phyloP scores from a whole-genome alignment of 2,113 vertebrate species.

The Melanerpes aurifrons region DNA sequence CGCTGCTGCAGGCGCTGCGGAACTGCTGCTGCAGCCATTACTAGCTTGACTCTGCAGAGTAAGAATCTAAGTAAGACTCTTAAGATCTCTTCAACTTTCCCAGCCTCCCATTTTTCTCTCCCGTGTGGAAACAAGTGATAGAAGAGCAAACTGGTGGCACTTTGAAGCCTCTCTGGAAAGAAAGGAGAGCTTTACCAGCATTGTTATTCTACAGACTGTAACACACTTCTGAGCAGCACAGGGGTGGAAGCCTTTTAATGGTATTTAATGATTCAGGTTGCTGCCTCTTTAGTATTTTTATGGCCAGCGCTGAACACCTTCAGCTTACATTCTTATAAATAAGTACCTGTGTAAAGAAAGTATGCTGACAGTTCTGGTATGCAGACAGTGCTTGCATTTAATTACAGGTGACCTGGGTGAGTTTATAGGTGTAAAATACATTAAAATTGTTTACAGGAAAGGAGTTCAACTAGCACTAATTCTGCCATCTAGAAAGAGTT shows the following conservation, averaged over 20 bases:
- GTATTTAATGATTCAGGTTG: not conserved
- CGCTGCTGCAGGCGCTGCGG: too few species aligned
- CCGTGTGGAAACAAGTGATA: not conserved
- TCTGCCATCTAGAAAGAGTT: conserved; percentile 57
- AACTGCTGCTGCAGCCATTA: too few species aligned
- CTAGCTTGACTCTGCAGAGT: too few species aligned
- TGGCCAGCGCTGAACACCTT: conserved; percentile 36
- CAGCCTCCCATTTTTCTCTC: not conserved
- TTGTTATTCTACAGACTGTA: not conserved
- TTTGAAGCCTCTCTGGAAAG: not conserved
- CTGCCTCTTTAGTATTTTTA: not conserved
- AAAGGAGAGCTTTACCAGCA: not conserved
- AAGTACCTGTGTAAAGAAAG: conserved; percentile 71
- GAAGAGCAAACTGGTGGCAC: not conserved
- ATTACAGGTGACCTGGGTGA: conserved; percentile 59
- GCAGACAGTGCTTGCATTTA: conserved; percentile 74
- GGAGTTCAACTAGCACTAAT: conserved; percentile 50
- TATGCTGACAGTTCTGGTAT: conserved; percentile 32
- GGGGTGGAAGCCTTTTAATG: conserved; percentile 18
- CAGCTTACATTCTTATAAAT: conserved; percentile 67
- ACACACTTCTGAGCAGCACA: not conserved
- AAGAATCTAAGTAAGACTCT: not conserved
- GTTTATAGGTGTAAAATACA: conserved; percentile 68
- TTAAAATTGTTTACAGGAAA: conserved; percentile 53
- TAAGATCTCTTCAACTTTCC: not conserved